Base-by-base conservation (phyloP, 1,140 invertebrate genomes). In the Chironomus tepperi region DNA sequence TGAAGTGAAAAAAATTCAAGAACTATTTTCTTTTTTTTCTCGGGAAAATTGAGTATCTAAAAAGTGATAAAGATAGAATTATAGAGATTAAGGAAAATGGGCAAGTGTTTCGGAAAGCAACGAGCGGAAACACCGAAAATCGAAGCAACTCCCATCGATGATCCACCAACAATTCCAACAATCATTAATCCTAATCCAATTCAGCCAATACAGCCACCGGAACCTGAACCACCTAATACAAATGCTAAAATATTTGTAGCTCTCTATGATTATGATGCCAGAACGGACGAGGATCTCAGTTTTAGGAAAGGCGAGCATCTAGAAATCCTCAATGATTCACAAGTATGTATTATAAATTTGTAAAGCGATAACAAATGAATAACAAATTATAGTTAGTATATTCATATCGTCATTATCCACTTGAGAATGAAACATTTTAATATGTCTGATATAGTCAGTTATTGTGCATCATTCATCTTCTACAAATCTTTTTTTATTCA, bases 301-400 rank as follows among this genome's bases (percentile, higher is more conserved):
- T 98, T 99, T 85, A 91, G 96, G 77, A 98, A 99, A 84, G 97
- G 97, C 57, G 97, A 99, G 84, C 94, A 98, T 85, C 87, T 99
- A 81, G 97, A 99, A 85, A 98, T 99, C 77, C 84, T 99, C 76
- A 98, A 99, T 85, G 97, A 99, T 85, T 98, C 95, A 75, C 94
- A 97, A 83, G 85, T 81, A 74, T 77, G 80, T 80, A n/a, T 21
- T 21, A 73, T 73, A 24, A 21, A n/a, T 73, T 9, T 2, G 24
- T 2, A 34, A 34, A 34, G 24, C 24, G 24, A 34, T 34, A 34
- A 34, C 24, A 34, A 34, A 34, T 34, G 24, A 34, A 34, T 34
- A 34, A 34, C 24, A 34, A 2, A 2, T 34, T 34, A 34, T 7
- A 34, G 16, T 73, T 21, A 18, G 42, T 74, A 16, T 21, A 42